Percentiles rank a stretch among this genome's conserved stretches.
Evolutionary conservation across 2,797 vertebrate species (phyloP).

Genomic region (Microchirus variegatus): DNA sequence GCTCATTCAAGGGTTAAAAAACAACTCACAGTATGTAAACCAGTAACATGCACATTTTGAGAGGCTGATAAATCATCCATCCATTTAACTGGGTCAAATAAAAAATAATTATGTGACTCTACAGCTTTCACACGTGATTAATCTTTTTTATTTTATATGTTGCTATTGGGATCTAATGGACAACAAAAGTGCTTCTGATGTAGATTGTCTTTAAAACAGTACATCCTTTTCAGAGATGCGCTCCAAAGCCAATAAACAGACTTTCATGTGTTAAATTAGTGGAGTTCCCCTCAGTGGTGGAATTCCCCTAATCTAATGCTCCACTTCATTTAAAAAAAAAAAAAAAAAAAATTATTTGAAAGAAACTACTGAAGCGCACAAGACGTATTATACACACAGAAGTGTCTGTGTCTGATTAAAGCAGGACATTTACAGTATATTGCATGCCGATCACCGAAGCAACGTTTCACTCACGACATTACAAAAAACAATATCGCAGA

Average conservation of each 20-base stretch:
- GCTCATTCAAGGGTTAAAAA: not conserved
- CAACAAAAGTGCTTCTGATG: not conserved
- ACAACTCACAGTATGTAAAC: too few species aligned
- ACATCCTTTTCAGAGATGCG: not conserved
- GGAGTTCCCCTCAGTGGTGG: not conserved
- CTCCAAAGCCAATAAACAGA: not conserved
- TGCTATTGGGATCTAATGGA: not conserved
- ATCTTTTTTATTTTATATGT: too few species aligned
- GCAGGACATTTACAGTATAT: not conserved
- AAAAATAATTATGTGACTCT: too few species aligned
- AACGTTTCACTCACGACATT: constrained; percentile 7
- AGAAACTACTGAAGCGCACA: not conserved
- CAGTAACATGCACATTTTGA: too few species aligned
- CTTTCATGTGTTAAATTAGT: not conserved
- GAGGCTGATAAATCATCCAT: too few species aligned
- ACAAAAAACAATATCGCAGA: constrained; percentile 1
- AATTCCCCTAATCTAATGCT: not conserved
- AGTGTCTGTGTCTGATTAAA: not conserved
- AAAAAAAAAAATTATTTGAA: not conserved
- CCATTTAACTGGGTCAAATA: too few species aligned
- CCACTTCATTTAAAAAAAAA: too few species aligned
- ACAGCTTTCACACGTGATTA: too few species aligned
- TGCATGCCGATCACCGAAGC: not conserved
- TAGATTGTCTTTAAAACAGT: too few species aligned
- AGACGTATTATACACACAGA: not conserved